Conservation (phyloP, 2,888 invertebrate species). For the Drosophila incognita region DNA sequence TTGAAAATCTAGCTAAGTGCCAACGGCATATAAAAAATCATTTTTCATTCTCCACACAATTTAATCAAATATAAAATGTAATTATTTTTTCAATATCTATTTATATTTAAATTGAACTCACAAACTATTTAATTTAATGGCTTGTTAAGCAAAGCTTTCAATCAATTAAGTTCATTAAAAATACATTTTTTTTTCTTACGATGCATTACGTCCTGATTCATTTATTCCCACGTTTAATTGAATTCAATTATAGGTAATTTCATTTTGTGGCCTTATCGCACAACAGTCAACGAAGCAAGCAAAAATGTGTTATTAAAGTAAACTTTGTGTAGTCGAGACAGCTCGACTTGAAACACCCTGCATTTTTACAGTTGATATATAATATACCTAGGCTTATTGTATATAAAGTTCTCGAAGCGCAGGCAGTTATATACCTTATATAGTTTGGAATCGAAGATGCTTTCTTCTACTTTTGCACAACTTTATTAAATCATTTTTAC, state of each 20-base stretch:
- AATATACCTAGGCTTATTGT: not conserved
- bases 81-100: too few species aligned
- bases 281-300: not conserved
- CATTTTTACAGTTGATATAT: not conserved
- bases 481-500: not conserved
- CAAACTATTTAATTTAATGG: not conserved
- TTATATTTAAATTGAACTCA: not conserved
- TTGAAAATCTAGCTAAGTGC: not conserved
- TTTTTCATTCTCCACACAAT: too few species aligned
- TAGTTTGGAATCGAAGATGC: not conserved
- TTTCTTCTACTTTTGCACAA: not conserved
- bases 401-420: not conserved
- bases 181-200: not conserved
- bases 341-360: too few species aligned
- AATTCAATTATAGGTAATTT: not conserved
- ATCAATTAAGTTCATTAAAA: not conserved
- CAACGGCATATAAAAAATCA: not conserved
- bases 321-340: not conserved
- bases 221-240: not conserved
- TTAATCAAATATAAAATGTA: not conserved
- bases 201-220: not conserved
- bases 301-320: not conserved
- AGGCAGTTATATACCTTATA: not conserved
- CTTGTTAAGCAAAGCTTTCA: not conserved
- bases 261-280: not conserved